Evolutionary conservation across 2,888 invertebrate species (phyloP), one percentile per base, ranked within the genome.

Genomic region (Mactromeris polynyma): DNA sequence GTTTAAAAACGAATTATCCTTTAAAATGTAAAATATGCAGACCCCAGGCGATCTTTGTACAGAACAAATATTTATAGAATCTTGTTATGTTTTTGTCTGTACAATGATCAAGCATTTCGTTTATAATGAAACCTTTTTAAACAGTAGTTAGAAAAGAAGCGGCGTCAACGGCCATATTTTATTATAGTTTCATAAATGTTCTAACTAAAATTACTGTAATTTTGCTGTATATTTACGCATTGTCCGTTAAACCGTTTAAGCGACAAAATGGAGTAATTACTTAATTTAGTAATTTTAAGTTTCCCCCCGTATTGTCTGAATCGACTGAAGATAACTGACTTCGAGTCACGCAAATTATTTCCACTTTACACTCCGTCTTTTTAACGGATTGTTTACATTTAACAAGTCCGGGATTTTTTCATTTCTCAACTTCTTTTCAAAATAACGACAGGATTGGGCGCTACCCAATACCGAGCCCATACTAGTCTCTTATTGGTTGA

Each of bases 261-360:
- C 88, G 81, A 83, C 92, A 86, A 73, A 73, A 88, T 83, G 64
- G 81, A 79, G 58, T 90, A 92, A 92, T 92, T 87, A 85, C 88
- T 83, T 86, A 90, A 90, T 90, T 89, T 88, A 82, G 86, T 86
- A 90, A 88, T 92, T 90, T 89, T 87, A 80, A 58, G 89, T 92
- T 90, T 92, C 89, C 89, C n/a, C 89, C 87, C 86, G 83, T 89
- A 88, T 92, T 89, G 92, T 91, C 88, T 89, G 87, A 85, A n/a
- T 31, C 1, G 78, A 82, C 58, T 81, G 36, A 33, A 83, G 88
- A 88, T 88, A 69, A 83, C 80, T 78, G 36, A 79, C 58, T 88
- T 54, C 40, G 58, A 40, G 82, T 36, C 86, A 87, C 86, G 86
- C 86, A 54, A 82, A 31, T 46, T 17, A 36, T 78, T 84, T 40